Percentiles rank a stretch among this genome's conserved stretches.
These are phyloP conservation scores for Malurus cyaneus DNA, from an alignment of 2,113 vertebrate genomes.

Conservation along the genomic window DNA sequence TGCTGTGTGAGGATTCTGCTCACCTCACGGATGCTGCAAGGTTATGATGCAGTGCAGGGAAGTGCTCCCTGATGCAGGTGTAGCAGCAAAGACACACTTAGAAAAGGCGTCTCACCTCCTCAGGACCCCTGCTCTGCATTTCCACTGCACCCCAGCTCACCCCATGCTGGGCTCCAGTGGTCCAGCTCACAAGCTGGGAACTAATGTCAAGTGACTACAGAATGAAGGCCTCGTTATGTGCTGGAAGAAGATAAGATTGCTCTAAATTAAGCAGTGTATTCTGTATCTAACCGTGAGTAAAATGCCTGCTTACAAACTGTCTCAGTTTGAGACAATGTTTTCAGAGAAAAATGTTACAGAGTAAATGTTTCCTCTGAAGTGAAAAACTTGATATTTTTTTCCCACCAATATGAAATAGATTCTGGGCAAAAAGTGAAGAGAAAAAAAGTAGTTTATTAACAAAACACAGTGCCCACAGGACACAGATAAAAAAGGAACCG, in stretches of 20 bases:
- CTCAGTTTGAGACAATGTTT: too few relatives aligned
- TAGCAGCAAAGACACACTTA: not conserved
- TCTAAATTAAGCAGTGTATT: not conserved
- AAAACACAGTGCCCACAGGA: too few relatives aligned
- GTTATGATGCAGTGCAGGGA: not conserved
- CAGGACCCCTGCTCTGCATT: rapidly evolving
- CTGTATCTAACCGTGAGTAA: not conserved
- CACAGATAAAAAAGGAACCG: too few relatives aligned
- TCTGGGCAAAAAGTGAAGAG: too few relatives aligned
- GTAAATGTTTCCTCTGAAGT: too few relatives aligned
- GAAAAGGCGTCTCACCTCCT: not conserved
- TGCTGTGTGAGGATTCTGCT: not conserved
- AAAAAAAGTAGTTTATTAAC: too few relatives aligned
- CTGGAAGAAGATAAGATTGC: not conserved
- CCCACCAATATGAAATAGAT: too few relatives aligned
- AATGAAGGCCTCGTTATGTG: not conserved
- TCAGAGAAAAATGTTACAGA: too few relatives aligned
- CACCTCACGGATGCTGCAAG: not conserved
- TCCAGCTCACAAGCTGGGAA: not conserved
- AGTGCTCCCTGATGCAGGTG: not conserved
- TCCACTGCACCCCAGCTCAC: not conserved
- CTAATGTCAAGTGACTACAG: not conserved
- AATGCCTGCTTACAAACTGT: not conserved
- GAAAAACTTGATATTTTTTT: too few relatives aligned
- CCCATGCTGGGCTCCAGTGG: not conserved